Base-by-base conservation (phyloP, 1,140 invertebrate species). In the Colletes gigas region DNA sequence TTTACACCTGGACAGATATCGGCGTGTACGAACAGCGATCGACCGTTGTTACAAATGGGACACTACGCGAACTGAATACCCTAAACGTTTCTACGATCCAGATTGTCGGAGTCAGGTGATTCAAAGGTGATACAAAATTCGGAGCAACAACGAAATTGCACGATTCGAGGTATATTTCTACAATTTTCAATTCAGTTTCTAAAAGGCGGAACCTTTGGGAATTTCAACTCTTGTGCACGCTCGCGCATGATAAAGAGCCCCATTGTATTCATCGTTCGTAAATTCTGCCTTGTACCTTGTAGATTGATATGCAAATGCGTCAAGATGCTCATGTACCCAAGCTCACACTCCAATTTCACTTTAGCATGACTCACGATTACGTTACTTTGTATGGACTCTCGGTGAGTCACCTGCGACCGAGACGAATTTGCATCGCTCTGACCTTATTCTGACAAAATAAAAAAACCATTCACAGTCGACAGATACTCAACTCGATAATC, bases 291-390 rank as follows among this genome's bases (percentile, higher is more conserved):
- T 8, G 69, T 39, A 57, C 39, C 41, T 14, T 12, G 52, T 19
- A 65, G 60, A 84, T 82, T 59, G 66, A 85, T 74, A 85, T 78
- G 83, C 66, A 85, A 84, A 82, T 78, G 65, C 67, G 59, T 47
- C 50, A 62, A 71, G 71, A 80, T 54, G 55, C 54, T 12, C 59
- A 15, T 39, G 30, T 63, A 57, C 19, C 60, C 12, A 41, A n/a
- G 15, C 70, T 70, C 72, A 39, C 54, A 47, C 62, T 80, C 17
- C 55, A 66, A 78, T 85, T 78, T 85, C 74, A 70, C 65, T 76
- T 62, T 30, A 17, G n/a, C 55, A 19, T 78, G 70, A 79, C 55
- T 65, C 81, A 54, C 57, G 66, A 62, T 77, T 74, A 65, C 47
- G 30, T 78, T 47, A 84, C 78, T 72, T 77, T 30, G 68, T 68